A percentile compares a stretch with the other conserved stretches of the same genome.
These are phyloP conservation scores for Arenaria interpres DNA, from an alignment of 2,113 vertebrate genomes.

Conservation along the genomic window DNA sequence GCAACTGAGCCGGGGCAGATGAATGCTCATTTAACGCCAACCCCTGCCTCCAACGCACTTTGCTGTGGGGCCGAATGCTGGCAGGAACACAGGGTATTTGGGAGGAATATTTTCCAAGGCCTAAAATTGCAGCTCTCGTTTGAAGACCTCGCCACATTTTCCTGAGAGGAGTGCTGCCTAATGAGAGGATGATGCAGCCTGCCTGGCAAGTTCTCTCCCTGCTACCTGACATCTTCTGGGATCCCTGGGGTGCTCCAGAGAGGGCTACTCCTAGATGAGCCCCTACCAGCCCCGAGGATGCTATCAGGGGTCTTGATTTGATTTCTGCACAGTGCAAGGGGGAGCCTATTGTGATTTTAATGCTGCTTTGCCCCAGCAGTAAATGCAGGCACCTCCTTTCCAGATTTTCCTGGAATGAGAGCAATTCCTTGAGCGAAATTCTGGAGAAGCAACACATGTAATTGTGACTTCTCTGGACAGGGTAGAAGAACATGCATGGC, in stretches of 20 bases:
- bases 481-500: neutral
- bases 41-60: neutral
- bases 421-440: neutral
- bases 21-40: neutral
- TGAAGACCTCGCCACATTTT: neutral
- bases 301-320: neutral
- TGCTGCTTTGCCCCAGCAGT: neutral
- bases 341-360: fast-evolving
- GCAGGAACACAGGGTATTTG: neutral
- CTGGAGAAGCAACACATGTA: fast-evolving
- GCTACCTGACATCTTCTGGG: neutral
- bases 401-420: neutral
- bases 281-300: fast-evolving
- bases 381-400: neutral
- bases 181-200: slow-evolving; percentile 31
- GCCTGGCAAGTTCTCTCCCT: neutral
- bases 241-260: neutral
- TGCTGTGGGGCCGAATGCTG: neutral
- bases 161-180: neutral
- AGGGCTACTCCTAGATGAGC: neutral
- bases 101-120: neutral
- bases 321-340: neutral
- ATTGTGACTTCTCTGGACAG: neutral
- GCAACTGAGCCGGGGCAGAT: neutral
- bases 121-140: neutral